phyloP scores from a whole-genome alignment of 2,113 vertebrate species.

The Sinocyclocheilus grahami region DNA sequence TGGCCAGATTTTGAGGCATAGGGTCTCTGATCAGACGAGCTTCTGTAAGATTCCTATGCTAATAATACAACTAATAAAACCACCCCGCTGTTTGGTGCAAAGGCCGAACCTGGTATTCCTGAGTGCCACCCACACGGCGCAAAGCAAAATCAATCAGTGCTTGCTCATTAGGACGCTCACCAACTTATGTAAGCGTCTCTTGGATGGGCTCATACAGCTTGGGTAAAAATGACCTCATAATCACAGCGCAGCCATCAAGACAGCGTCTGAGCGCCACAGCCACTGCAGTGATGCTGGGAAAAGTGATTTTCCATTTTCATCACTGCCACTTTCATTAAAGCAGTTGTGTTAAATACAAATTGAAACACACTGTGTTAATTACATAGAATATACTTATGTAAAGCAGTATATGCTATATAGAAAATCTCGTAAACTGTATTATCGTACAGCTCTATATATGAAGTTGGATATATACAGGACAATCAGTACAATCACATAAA shows the following conservation, averaged over 20 bases:
- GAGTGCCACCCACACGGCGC: constrained; percentile 56
- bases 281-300: constrained; percentile 47
- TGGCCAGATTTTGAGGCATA: constrained; percentile 66
- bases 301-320: constrained; percentile 50
- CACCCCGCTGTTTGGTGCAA: constrained; percentile 42
- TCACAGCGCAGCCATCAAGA: constrained; percentile 77
- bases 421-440: not conserved
- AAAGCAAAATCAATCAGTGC: constrained; percentile 78
- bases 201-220: constrained; percentile 77
- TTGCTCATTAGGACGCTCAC: constrained; percentile 82
- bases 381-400: not conserved
- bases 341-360: constrained; percentile 37
- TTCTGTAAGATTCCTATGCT: constrained; percentile 55
- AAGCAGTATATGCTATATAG: not conserved
- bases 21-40: constrained; percentile 68
- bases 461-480: not conserved
- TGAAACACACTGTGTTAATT: not conserved
- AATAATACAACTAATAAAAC: constrained; percentile 64
- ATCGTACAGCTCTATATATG: not conserved
- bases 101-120: constrained; percentile 48
- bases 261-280: constrained; percentile 61
- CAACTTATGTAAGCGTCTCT: constrained; percentile 79
- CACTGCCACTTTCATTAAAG: constrained; percentile 50
- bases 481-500: not conserved
- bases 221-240: constrained; percentile 80